phyloP scores from a whole-genome alignment of 2,113 vertebrate species.

The Ptilonorhynchus violaceus region DNA sequence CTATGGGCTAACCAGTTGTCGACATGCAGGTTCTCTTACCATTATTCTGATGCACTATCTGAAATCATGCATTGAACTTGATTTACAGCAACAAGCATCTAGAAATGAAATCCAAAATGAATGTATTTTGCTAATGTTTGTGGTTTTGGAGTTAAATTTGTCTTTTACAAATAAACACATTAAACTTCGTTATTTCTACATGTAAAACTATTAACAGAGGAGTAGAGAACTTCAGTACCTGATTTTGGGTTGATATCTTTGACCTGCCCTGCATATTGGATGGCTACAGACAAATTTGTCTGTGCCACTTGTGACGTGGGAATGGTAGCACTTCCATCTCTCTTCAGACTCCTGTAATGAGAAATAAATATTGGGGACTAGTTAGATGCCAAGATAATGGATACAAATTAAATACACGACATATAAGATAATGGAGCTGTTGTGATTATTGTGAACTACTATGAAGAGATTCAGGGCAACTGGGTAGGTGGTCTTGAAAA shows the following conservation, averaged over 20 bases:
- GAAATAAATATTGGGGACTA: neutral
- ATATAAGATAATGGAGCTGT: neutral
- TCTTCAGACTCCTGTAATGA: rapidly evolving
- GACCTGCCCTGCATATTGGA: neutral
- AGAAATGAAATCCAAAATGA: neutral
- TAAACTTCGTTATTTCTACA: neutral
- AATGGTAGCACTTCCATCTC: rapidly evolving
- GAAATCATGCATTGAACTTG: neutral
- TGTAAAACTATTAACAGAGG: neutral
- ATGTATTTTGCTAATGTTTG: neutral
- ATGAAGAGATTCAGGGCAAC: neutral
- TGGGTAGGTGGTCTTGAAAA: neutral
- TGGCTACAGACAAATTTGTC: neutral
- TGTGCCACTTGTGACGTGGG: neutral
- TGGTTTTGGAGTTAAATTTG: neutral
- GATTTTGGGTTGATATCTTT: neutral
- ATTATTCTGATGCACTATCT: neutral
- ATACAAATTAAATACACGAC: neutral
- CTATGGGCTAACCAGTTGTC: neutral
- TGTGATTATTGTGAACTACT: no score
- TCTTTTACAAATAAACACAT: neutral
- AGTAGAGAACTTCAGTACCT: neutral
- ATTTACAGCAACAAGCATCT: neutral
- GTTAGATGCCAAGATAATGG: neutral
- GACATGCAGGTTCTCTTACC: neutral